These are phyloP conservation scores for Heliconius erato DNA, from an alignment of 2,888 invertebrate species.

Conservation along the genomic window DNA sequence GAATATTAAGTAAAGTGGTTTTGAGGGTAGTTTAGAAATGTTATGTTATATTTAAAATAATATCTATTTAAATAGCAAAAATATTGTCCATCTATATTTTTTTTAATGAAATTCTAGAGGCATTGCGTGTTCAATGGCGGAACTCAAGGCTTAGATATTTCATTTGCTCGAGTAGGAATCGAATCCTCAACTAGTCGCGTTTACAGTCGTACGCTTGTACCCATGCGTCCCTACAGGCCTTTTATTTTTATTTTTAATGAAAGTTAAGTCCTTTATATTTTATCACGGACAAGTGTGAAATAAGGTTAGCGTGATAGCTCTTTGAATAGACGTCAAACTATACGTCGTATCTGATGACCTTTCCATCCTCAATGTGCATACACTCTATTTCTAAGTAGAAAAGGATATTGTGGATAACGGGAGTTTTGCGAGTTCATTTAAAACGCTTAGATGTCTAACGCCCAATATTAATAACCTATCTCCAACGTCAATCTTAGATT, in stretches of 20 bases:
- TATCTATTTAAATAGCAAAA: neutral
- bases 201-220: too few relatives aligned
- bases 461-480: too few relatives aligned
- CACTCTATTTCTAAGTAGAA: neutral
- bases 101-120: too few relatives aligned
- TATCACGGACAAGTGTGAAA: neutral
- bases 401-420: neutral
- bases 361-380: neutral
- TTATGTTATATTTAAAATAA: neutral
- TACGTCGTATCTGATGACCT: neutral
- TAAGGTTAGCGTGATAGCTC: neutral
- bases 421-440: neutral
- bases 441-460: too few relatives aligned
- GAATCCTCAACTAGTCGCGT: too few relatives aligned
- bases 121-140: too few relatives aligned
- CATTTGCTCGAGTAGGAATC: too few relatives aligned
- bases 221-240: too few relatives aligned
- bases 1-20: constrained; percentile 4
- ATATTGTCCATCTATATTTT: neutral
- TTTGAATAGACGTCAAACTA: neutral
- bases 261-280: neutral
- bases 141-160: too few relatives aligned
- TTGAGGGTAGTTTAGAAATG: neutral
- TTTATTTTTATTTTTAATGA: too few relatives aligned
- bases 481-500: too few relatives aligned